phyloP scores from a whole-genome alignment of 2,113 vertebrate genomes.

The Gadus chalcogrammus region DNA sequence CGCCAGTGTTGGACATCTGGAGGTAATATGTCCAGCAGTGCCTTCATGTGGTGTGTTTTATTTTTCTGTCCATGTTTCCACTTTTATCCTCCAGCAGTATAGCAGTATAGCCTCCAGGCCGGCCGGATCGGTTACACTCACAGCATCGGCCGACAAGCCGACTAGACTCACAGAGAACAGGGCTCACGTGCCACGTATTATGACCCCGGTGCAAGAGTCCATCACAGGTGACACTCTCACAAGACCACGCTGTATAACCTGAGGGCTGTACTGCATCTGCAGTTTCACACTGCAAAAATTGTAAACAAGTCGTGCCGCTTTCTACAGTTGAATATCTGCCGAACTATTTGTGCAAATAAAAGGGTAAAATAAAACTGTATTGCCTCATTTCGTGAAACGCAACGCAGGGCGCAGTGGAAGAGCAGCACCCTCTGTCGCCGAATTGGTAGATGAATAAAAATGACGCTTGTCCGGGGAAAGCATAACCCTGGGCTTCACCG shows the following conservation, averaged over 20 bases:
- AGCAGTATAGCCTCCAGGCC: slow-evolving; percentile 3
- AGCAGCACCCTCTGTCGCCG: too few relatives aligned
- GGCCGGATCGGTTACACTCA: slow-evolving; percentile 10
- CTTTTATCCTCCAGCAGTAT: slow-evolving; percentile 21
- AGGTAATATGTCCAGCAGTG: slow-evolving; percentile 48
- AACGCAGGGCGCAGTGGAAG: too few relatives aligned
- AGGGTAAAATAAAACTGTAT: too few relatives aligned
- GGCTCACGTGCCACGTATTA: too few relatives aligned
- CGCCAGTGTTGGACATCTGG: slow-evolving; percentile 61
- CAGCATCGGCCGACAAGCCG: not conserved
- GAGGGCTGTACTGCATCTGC: not conserved
- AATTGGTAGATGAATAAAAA: too few relatives aligned
- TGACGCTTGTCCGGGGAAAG: too few relatives aligned
- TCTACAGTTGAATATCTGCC: slow-evolving; percentile 25
- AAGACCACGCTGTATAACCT: too few relatives aligned
- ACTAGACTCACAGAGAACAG: not conserved
- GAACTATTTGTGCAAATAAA: slow-evolving; percentile 18
- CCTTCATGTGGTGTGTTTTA: slow-evolving; percentile 51
- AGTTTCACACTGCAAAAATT: too few relatives aligned
- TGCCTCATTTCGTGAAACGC: too few relatives aligned
- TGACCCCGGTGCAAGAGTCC: not conserved
- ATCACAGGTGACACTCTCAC: not conserved
- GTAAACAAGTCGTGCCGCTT: not conserved
- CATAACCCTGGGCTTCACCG: too few relatives aligned
- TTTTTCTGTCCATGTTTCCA: slow-evolving; percentile 34